Evolutionary conservation across 2,888 invertebrate species (phyloP).

Genomic region (Eudasyphora cyanicolor): DNA sequence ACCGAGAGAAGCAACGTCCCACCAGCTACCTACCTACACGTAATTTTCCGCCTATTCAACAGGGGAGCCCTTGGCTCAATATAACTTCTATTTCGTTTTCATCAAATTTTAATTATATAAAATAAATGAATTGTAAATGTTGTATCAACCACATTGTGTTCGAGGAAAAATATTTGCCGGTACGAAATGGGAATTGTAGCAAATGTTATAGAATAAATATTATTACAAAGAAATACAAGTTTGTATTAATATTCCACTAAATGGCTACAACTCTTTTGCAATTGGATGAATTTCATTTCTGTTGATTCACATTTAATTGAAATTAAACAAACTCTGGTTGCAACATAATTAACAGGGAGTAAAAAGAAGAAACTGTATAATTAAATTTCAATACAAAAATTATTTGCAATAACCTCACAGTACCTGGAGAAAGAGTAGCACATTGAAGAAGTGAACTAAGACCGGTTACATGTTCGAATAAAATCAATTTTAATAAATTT

Average conservation of each 20-base stretch:
- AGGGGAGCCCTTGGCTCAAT: not conserved
- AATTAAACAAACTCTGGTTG: not conserved
- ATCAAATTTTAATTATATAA: conserved; percentile 6
- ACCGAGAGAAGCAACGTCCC: not conserved
- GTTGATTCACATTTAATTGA: not conserved
- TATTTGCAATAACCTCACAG: too few species aligned
- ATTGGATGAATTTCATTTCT: not conserved
- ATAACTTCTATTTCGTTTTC: not conserved
- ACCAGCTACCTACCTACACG: not conserved
- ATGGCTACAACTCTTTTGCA: not conserved
- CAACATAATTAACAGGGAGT: not conserved
- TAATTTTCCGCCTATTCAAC: not conserved
- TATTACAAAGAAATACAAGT: not conserved
- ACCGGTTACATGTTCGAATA: too few species aligned
- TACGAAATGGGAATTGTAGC: not conserved
- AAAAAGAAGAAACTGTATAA: too few species aligned
- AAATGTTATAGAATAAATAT: conserved; percentile 8
- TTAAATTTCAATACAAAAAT: not conserved
- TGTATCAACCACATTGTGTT: not conserved
- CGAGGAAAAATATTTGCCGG: not conserved
- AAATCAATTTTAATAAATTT: too few species aligned
- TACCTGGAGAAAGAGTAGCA: too few species aligned
- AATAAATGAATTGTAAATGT: conserved; percentile 5
- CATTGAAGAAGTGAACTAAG: too few species aligned
- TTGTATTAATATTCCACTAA: not conserved